A percentile compares a stretch with the other conserved stretches of the same genome.
Evolutionary conservation across 2,113 vertebrate genomes (phyloP).

Genomic region (Rousettus leschenaultii): DNA sequence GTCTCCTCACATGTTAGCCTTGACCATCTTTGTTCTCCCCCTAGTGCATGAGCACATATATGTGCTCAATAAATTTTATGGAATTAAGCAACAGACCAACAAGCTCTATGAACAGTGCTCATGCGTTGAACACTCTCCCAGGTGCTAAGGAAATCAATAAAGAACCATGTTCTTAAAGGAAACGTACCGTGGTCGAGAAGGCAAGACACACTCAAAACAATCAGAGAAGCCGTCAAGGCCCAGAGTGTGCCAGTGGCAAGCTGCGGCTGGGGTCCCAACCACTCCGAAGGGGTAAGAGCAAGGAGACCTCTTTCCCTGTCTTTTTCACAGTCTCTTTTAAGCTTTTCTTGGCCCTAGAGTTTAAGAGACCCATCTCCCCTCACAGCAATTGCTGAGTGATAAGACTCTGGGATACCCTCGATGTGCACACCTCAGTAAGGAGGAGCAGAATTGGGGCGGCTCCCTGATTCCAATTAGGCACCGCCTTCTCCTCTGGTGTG

Average conservation of each 20-base stretch:
- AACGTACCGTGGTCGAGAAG: rapidly evolving
- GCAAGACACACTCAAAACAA: not conserved
- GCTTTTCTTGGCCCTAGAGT: not conserved
- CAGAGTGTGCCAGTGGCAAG: not conserved
- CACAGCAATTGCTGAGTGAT: not conserved
- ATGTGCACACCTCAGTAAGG: too few relatives aligned
- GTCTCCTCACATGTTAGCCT: not conserved
- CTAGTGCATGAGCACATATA: not conserved
- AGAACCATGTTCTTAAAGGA: not conserved
- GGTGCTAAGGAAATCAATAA: not conserved
- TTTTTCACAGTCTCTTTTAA: not conserved
- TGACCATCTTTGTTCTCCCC: not conserved
- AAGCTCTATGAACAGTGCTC: not conserved
- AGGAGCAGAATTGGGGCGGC: not conserved
- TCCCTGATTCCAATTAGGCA: not conserved
- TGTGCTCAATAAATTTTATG: not conserved
- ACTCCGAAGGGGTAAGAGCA: not conserved
- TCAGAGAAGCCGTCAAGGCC: too few relatives aligned
- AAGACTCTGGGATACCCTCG: not conserved
- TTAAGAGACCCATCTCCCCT: not conserved
- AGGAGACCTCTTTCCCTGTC: not conserved
- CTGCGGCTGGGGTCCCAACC: not conserved
- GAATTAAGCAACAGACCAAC: not conserved
- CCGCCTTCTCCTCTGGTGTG: not conserved
- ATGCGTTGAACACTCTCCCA: too few relatives aligned